Percentiles rank a stretch among this genome's conserved stretches.
These are phyloP conservation scores for Lamprologus ornatipinnis DNA, from an alignment of 2,113 vertebrate genomes.

Conservation along the genomic window DNA sequence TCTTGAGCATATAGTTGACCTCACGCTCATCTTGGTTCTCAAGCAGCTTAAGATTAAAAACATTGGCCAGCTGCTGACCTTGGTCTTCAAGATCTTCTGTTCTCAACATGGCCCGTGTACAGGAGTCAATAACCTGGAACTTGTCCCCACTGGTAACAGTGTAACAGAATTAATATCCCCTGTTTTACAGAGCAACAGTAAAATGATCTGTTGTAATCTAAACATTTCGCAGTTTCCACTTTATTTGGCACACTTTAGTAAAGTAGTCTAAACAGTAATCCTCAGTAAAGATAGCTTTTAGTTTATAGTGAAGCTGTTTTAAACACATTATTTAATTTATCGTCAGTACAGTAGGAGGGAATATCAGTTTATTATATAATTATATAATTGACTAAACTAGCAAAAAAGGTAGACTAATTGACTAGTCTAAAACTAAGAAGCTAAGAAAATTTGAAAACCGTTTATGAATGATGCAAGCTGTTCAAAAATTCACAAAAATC, in stretches of 20 bases:
- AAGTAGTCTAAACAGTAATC: background rate
- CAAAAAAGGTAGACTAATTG: background rate
- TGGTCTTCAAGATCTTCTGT: slow-evolving; percentile 94
- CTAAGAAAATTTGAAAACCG: background rate
- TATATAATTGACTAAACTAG: background rate
- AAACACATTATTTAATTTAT: background rate
- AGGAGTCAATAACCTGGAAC: slow-evolving; percentile 91
- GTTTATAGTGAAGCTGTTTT: background rate
- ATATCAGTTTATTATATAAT: background rate
- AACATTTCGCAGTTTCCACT: background rate
- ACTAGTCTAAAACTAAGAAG: background rate
- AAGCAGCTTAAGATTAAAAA: slow-evolving; percentile 86
- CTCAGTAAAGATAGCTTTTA: background rate
- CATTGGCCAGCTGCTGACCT: slow-evolving; percentile 85
- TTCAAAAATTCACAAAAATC: background rate
- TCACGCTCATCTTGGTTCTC: slow-evolving; percentile 88
- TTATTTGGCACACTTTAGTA: background rate
- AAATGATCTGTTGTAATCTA: background rate
- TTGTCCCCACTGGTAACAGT: slow-evolving; percentile 76
- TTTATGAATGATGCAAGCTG: background rate
- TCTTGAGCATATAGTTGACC: slow-evolving; percentile 90
- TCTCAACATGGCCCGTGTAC: slow-evolving; percentile 83
- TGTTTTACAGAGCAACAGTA: background rate
- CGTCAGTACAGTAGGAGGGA: background rate
- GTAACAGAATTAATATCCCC: background rate